Evolutionary conservation across 2,797 vertebrate species (phyloP), one percentile per base, ranked within the genome.

Genomic region (Nyctibius grandis): DNA sequence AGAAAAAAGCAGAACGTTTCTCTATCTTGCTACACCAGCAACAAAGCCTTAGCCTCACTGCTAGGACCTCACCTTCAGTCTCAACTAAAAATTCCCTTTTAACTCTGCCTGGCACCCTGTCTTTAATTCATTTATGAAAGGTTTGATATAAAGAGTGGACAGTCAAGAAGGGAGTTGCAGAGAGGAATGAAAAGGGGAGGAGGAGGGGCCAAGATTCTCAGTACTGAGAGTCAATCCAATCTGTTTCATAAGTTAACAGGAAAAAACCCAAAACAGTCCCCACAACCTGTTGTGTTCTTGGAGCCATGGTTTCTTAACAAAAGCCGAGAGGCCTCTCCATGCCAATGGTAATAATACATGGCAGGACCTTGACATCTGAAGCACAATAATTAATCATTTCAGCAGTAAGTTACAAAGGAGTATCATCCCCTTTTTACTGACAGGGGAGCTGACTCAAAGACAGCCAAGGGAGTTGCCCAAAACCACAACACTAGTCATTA

Each of bases 391-490:
- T 91, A 93, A 87, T 89, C 53, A 89, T 85, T 81, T 84, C 77
- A 93, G 68, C 44, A 73, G 50, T 68, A 80, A 76, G 28, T 60
- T 64, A 83, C 38, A 57, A 68, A 79, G 53, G 47, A 91, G 57
- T 16, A 91, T 75, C 74, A 86, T 75, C 57, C 29, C 84, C 53
- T 65, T 85, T 67, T 92, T 89, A 94, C 92, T 91, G 88, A 94
- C 85, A 89, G 69, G 51, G 69, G 91, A 93, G 94, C 64, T 95
- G 95, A 96, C 92, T 96, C 96, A 95, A 96, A 96, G 91, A 86
- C 76, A 9, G 57, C 91, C 63, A 69, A 84, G 95, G 95, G 94
- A 96, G 92, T 96, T 94, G 88, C 95, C 91, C 92, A 85, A 94
- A 96, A 93, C 96, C 96, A 93, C 91, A 91, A 1, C 40, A 80